Percentiles rank a stretch among this genome's conserved stretches.
phyloP scores from a whole-genome alignment of 2,797 vertebrate species.

The Falco novaeseelandiae region DNA sequence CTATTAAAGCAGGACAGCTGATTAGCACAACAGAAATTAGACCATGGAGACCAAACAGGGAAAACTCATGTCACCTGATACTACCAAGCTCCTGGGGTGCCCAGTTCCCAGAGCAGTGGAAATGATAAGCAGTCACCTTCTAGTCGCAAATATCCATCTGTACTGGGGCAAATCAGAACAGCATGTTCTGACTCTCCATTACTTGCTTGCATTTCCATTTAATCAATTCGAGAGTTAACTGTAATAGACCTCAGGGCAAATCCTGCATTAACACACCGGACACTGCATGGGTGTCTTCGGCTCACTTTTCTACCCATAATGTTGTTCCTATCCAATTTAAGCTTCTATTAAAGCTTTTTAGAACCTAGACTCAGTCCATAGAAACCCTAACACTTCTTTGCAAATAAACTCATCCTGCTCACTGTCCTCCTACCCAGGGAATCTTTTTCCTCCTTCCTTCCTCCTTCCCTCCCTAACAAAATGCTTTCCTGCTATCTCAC shows the following conservation, averaged over 20 bases:
- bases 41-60: not conserved
- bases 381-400: not conserved
- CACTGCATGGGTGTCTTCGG: not conserved
- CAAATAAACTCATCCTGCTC: not conserved
- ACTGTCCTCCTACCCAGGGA: not conserved
- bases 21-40: not conserved
- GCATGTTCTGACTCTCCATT: not conserved
- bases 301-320: not conserved
- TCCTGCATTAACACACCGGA: not conserved
- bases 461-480: not conserved
- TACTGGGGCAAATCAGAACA: not conserved
- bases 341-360: not conserved
- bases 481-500: not conserved
- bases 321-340: not conserved
- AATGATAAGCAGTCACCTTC: not conserved
- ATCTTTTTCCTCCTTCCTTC: not conserved
- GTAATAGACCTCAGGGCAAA: not conserved
- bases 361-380: not conserved
- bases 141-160: not conserved
- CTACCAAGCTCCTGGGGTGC: not conserved
- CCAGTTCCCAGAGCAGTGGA: not conserved
- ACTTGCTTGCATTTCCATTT: not conserved
- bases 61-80: not conserved
- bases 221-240: not conserved
- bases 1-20: not conserved